Conservation (phyloP, 2,797 vertebrate genomes). For the Dermochelys coriacea region DNA sequence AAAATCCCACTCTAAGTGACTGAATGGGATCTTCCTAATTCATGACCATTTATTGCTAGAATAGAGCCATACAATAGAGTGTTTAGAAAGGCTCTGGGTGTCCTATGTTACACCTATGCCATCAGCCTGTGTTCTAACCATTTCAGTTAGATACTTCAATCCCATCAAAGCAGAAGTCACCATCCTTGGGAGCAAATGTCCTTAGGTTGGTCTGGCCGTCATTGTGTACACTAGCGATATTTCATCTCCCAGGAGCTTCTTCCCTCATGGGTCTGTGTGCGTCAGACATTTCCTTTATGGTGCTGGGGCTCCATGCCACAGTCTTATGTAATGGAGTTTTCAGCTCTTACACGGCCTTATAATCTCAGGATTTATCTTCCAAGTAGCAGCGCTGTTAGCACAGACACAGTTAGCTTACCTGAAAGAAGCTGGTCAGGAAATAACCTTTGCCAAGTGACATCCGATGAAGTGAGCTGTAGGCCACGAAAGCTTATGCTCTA, state of each 20-base stretch:
- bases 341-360: constrained; percentile 12
- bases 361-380: constrained; percentile 54
- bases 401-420: constrained; percentile 43
- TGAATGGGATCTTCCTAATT: not conserved
- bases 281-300: not conserved
- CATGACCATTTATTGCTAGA: not conserved
- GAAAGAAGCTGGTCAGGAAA: constrained; percentile 41
- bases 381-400: constrained; percentile 55
- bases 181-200: not conserved
- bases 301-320: not conserved
- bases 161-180: not conserved
- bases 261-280: not conserved
- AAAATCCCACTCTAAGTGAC: not conserved
- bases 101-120: not conserved
- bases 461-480: too few relatives aligned
- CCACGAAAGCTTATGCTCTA: too few relatives aligned
- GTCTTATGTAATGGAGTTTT: constrained; percentile 37
- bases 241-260: not conserved
- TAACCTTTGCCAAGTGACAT: constrained; percentile 39
- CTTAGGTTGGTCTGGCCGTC: not conserved
- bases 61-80: not conserved
- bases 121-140: not conserved
- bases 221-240: accelerated
- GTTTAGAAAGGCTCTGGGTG: not conserved
- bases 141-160: not conserved